Base-by-base conservation (phyloP, 2,888 invertebrate genomes). In the Protonemura montana region DNA sequence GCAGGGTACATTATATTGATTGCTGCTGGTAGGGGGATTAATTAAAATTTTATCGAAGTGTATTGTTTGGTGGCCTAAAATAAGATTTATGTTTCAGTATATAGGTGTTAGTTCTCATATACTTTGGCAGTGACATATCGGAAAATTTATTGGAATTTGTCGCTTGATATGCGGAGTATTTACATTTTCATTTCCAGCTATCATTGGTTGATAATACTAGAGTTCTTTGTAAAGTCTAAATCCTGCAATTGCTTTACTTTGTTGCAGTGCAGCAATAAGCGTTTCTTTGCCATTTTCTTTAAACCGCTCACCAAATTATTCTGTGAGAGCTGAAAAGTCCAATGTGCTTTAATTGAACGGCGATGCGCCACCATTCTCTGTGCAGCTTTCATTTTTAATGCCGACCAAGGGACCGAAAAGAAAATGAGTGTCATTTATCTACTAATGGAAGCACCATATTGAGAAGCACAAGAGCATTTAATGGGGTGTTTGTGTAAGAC, bases 341-440 rank as follows among this genome's bases (percentile, higher is more conserved):
- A 59, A 59, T 59, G 21, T 21, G 59, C 59, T 59, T 59, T 59
- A 59, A 59, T 59, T 59, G 59, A 59, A 59, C 59, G 59, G 59
- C 59, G 59, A 13, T 59, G 59, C 13, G 59, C 13, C 13, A 59
- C 59, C n/a, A 21, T 59, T 59, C 59, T 59, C 21, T 21, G 21
- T 59, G 59, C 59, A 59, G 59, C 59, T 59, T 59, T 59, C 21
- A 59, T 59, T 59, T 59, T 59, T 59, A 59, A 59, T 59, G 59
- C 59, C 59, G 21, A 59, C 59, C 21, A 59, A 21, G 1, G 59
- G 21, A 21, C 13, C 59, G 21, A 21, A 59, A 59, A 59, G 59
- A 59, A 59, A 59, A 59, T 59, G 59, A 59, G 59, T 7, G 16
- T 21, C 59, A 59, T 59, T 59, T 59, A 59, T 59, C 3, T 21